Conservation (phyloP, 2,797 vertebrate species). For the Takifugu ocellatus region DNA sequence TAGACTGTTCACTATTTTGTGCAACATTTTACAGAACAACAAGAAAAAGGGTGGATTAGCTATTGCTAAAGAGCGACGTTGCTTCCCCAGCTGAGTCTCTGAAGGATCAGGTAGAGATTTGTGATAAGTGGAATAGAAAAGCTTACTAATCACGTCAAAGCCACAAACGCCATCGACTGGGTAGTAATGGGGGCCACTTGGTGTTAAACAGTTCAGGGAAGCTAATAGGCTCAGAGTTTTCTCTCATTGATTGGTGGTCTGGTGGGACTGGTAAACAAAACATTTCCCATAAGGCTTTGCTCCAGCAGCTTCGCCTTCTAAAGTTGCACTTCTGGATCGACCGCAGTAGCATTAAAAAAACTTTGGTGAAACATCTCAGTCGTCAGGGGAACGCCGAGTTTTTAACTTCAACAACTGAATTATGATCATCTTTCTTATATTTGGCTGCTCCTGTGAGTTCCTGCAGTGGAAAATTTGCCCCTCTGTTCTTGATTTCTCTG, state of each 20-base stretch:
- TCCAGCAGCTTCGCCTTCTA: constrained; percentile 29
- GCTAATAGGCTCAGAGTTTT: constrained; percentile 73
- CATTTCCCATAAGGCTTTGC: constrained; percentile 58
- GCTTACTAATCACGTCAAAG: constrained; percentile 73
- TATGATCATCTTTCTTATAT: constrained; percentile 4
- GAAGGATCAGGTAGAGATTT: constrained; percentile 55
- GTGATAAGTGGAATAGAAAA: constrained; percentile 68
- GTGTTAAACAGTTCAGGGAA: constrained; percentile 76
- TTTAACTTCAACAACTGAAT: constrained; percentile 5
- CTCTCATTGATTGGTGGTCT: constrained; percentile 72
- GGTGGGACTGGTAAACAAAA: constrained; percentile 69
- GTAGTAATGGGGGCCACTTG: constrained; percentile 67
- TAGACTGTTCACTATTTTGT: background rate
- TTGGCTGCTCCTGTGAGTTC: constrained; percentile 22
- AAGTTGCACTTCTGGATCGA: constrained; percentile 22
- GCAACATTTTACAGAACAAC: background rate
- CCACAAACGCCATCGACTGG: constrained; percentile 75
- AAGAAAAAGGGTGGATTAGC: constrained; percentile 9
- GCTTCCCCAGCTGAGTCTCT: background rate
- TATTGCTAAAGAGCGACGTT: background rate
- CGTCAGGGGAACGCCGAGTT: constrained; percentile 7
- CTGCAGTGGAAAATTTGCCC: constrained; percentile 15
- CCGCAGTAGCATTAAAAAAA: constrained; percentile 14
- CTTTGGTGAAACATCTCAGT: constrained; percentile 2
- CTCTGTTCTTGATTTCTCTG: no score